Conservation (phyloP, 2,888 invertebrate genomes). For the Diogma glabrata region DNA sequence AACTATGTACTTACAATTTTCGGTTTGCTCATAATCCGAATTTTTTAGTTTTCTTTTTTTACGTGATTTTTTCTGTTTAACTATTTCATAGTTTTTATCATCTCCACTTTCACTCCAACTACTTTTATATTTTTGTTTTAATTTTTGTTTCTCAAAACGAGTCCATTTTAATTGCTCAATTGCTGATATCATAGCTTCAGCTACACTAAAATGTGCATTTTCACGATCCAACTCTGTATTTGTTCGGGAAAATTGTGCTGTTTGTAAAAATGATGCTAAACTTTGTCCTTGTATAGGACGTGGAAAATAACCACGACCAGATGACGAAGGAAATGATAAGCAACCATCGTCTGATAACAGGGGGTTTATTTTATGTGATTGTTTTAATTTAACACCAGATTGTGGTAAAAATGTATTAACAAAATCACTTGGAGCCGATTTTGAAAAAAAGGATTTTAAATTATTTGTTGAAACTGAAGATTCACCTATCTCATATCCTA, state of each 20-base stretch:
- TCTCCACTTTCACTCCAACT: too few species aligned
- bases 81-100: slow-evolving; percentile 15
- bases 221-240: slow-evolving; percentile 72
- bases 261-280: slow-evolving; percentile 57
- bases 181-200: slow-evolving; percentile 72
- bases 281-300: slow-evolving; percentile 57
- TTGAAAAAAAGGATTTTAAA: slow-evolving; percentile 14
- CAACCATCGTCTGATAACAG: slow-evolving; percentile 45
- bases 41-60: neutral
- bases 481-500: too few species aligned
- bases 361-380: slow-evolving; percentile 49
- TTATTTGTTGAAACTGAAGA: too few species aligned
- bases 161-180: slow-evolving; percentile 63
- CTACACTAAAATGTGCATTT: slow-evolving; percentile 76
- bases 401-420: slow-evolving; percentile 29
- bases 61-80: neutral
- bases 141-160: slow-evolving; percentile 27
- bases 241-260: slow-evolving; percentile 53
- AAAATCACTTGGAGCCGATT: slow-evolving; percentile 22
- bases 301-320: slow-evolving; percentile 31
- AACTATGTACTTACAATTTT: too few species aligned
- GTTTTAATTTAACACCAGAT: slow-evolving; percentile 36
- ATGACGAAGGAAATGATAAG: too few species aligned
- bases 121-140: slow-evolving; percentile 24
- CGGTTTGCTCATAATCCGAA: neutral